Evolutionary conservation across 2,888 invertebrate genomes (phyloP).

Genomic region (Deilephila porcellus): DNA sequence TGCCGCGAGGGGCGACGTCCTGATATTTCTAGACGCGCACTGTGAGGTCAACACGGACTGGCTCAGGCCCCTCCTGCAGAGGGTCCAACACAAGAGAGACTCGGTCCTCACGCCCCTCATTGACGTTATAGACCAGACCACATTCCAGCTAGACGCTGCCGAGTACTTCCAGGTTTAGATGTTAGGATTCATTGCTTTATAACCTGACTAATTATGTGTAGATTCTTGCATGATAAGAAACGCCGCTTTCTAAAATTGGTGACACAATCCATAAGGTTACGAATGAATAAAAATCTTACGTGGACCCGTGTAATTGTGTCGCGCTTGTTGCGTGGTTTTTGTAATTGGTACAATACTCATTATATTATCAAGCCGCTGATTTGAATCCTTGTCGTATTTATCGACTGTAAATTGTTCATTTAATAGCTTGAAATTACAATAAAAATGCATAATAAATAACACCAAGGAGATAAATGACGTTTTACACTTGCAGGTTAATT

Average conservation of each 20-base stretch:
- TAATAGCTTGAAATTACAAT: too few relatives aligned
- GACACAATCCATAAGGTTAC: not conserved
- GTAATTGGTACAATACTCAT: too few relatives aligned
- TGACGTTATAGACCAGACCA: constrained; percentile 93
- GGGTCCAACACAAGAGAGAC: constrained; percentile 86
- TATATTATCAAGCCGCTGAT: too few relatives aligned
- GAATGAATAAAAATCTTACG: not conserved
- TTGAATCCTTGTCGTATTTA: too few relatives aligned
- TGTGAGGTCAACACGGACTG: constrained; percentile 92
- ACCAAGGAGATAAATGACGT: too few relatives aligned
- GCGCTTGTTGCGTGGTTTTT: too few relatives aligned
- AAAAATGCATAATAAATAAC: too few relatives aligned
- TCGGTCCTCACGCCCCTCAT: constrained; percentile 97
- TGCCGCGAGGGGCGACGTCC: constrained; percentile 90
- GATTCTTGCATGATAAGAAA: not conserved
- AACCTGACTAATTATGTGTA: constrained; percentile 8
- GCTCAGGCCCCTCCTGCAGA: constrained; percentile 94
- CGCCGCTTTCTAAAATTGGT: not conserved
- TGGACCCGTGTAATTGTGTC: too few relatives aligned
- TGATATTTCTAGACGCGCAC: constrained; percentile 96
- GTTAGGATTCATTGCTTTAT: constrained; percentile 4
- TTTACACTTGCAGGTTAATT: too few relatives aligned
- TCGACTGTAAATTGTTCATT: too few relatives aligned
- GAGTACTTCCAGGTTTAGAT: constrained; percentile 64
- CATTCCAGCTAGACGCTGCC: constrained; percentile 81